Conservation (phyloP, 2,113 vertebrate species). For the Notarius lentiginosus region DNA sequence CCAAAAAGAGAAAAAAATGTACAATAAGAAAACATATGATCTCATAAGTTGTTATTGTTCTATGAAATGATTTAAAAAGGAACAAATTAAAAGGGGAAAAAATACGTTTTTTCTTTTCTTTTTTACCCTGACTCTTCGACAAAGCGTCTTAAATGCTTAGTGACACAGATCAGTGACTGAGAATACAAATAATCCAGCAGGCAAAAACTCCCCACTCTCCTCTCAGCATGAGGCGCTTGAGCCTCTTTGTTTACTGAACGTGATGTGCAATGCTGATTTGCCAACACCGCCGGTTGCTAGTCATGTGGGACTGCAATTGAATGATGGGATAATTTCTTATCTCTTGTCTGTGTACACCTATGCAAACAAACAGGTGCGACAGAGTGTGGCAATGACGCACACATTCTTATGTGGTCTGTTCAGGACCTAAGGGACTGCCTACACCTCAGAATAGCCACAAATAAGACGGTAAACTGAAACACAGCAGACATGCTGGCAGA, state of each 20-base stretch:
- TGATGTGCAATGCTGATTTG: slow-evolving; percentile 37
- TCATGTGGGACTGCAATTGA: slow-evolving; percentile 38
- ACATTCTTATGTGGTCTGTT: slow-evolving; percentile 5
- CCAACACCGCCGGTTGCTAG: not conserved
- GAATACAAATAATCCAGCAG: slow-evolving; percentile 54
- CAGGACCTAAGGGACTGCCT: not conserved
- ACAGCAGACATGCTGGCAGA: not conserved
- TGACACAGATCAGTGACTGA: slow-evolving; percentile 39
- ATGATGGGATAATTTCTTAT: slow-evolving; percentile 50
- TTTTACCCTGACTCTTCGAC: slow-evolving; percentile 20
- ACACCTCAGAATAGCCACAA: not conserved
- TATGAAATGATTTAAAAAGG: slow-evolving; percentile 4
- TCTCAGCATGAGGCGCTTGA: slow-evolving; percentile 32
- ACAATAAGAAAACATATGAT: slow-evolving; percentile 11
- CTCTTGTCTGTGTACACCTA: slow-evolving; percentile 48
- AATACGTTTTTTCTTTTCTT: not conserved
- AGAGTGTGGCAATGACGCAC: not conserved
- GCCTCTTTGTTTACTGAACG: slow-evolving; percentile 50
- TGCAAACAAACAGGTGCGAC: slow-evolving; percentile 46
- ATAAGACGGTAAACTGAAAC: slow-evolving; percentile 12
- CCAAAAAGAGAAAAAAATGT: not conserved
- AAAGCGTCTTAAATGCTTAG: slow-evolving; percentile 51
- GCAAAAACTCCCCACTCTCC: slow-evolving; percentile 42
- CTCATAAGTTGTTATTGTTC: not conserved
- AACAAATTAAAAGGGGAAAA: slow-evolving; percentile 16